Evolutionary conservation across 2,888 invertebrate genomes (phyloP).

Genomic region (Eupeodes luniger): DNA sequence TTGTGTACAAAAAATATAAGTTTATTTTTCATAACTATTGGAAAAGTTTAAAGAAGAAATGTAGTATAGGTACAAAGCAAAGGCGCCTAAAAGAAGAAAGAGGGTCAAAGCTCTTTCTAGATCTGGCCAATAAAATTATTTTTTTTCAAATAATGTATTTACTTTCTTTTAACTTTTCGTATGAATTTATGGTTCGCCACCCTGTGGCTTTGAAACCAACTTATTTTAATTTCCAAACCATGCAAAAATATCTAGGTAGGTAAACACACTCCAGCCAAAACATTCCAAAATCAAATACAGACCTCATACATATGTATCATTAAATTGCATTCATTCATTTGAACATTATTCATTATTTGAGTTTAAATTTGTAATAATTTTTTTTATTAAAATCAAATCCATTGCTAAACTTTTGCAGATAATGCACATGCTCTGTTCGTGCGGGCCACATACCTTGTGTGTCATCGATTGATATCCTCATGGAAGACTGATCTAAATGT

Average conservation of each 20-base stretch:
- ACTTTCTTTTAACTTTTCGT: no score
- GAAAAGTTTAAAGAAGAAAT: no score
- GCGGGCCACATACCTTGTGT: constrained; percentile 96
- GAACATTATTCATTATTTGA: not conserved
- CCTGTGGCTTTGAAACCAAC: no score
- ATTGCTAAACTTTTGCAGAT: constrained; percentile 85
- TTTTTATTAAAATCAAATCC: constrained; percentile 1
- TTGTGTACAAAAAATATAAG: no score
- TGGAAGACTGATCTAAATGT: constrained; percentile 98
- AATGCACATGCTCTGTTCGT: constrained; percentile 95
- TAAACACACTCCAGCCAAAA: not conserved
- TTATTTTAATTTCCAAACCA: not conserved
- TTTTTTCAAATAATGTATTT: no score
- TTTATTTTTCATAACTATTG: no score
- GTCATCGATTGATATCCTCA: constrained; percentile 96
- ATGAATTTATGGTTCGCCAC: no score
- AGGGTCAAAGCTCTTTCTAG: no score
- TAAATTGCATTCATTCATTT: constrained; percentile 31
- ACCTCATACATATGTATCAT: constrained; percentile 5
- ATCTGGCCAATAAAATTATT: no score
- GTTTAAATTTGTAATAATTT: not conserved
- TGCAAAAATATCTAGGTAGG: not conserved
- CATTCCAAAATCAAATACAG: not conserved
- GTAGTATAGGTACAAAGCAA: no score
- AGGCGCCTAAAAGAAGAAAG: no score